Percentiles rank a stretch among this genome's conserved stretches.
phyloP scores from a whole-genome alignment of 2,113 vertebrate species.

The Brachypteracias leptosomus region DNA sequence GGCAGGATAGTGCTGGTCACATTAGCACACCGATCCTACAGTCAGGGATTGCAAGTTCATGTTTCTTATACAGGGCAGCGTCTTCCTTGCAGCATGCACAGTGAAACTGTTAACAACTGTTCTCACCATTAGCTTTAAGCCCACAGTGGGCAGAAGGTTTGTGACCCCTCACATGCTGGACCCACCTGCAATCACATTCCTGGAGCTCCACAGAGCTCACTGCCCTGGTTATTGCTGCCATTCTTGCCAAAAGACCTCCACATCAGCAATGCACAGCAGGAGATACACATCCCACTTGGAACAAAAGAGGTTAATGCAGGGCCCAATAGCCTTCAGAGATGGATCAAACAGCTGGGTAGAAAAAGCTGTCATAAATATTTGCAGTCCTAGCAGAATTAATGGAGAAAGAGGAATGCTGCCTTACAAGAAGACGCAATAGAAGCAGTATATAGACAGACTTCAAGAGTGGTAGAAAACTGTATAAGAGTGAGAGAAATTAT shows the following conservation, averaged over 20 bases:
- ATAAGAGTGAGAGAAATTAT: background rate
- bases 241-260: background rate
- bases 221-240: background rate
- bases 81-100: background rate
- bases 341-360: background rate
- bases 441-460: background rate
- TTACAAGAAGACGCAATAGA: background rate
- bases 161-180: background rate
- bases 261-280: background rate
- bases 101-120: background rate
- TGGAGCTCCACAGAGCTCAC: background rate
- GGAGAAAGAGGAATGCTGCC: background rate
- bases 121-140: background rate
- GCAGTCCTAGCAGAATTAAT: background rate
- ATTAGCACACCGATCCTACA: no score
- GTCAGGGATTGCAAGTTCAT: background rate
- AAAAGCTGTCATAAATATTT: conserved; percentile 12
- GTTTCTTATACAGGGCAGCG: fast-evolving
- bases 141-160: background rate
- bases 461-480: background rate
- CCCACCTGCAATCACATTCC: fast-evolving
- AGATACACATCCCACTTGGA: background rate
- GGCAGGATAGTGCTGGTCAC: background rate
- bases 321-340: background rate
- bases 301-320: background rate